Conservation (phyloP, 2,797 vertebrate species). For the Microctenopoma steveboyesi region DNA sequence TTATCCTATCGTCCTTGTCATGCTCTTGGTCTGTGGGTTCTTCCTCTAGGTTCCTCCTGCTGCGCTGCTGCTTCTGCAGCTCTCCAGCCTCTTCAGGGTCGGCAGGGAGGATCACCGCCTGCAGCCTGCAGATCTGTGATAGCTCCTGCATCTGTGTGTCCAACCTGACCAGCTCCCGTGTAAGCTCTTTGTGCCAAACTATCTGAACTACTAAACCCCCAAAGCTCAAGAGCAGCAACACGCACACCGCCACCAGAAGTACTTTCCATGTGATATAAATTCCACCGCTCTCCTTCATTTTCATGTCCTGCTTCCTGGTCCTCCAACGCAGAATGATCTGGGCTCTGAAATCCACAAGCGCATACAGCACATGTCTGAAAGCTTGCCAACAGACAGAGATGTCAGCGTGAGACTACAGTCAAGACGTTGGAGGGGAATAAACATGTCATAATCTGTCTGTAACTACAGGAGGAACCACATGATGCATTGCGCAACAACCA, state of each 20-base stretch:
- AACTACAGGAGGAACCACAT: slow-evolving; percentile 23
- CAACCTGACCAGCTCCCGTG: slow-evolving; percentile 79
- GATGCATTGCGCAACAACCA: slow-evolving; percentile 56
- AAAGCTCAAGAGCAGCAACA: slow-evolving; percentile 80
- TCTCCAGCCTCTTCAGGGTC: slow-evolving; percentile 30
- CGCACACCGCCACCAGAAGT: slow-evolving; percentile 74
- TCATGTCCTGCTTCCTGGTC: slow-evolving; percentile 9
- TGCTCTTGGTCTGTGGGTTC: slow-evolving; percentile 14
- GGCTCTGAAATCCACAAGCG: slow-evolving; percentile 41
- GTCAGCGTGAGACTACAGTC: slow-evolving; percentile 54
- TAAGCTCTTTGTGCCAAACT: slow-evolving; percentile 82
- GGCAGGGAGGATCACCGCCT: not conserved
- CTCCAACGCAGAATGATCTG: slow-evolving; percentile 40
- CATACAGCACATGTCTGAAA: slow-evolving; percentile 59
- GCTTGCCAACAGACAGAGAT: slow-evolving; percentile 58
- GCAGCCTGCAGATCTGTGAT: slow-evolving; percentile 55
- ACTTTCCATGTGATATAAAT: slow-evolving; percentile 58
- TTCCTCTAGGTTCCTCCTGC: slow-evolving; percentile 73
- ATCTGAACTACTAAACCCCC: slow-evolving; percentile 83
- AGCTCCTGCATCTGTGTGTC: slow-evolving; percentile 70
- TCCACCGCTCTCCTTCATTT: slow-evolving; percentile 60
- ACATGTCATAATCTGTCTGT: slow-evolving; percentile 68
- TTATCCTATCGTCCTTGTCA: slow-evolving; percentile 82
- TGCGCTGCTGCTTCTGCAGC: slow-evolving; percentile 67
- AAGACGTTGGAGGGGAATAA: slow-evolving; percentile 48